Evolutionary conservation across 2,797 vertebrate species (phyloP).

Genomic region (Sebastolobus alascanus): DNA sequence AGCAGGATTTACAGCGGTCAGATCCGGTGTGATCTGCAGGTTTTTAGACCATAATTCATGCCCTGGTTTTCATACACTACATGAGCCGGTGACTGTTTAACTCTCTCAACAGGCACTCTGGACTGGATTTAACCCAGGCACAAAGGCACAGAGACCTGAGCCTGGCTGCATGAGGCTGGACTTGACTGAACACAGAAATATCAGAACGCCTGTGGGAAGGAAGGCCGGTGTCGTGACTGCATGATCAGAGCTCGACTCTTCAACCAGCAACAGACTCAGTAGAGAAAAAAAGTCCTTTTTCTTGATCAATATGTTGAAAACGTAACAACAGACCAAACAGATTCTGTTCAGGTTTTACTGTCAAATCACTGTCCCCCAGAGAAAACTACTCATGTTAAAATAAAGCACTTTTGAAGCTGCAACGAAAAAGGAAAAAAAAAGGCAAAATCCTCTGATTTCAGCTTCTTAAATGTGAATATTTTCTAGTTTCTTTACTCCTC

Average conservation of each 20-base stretch:
- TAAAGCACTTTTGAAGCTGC: not conserved
- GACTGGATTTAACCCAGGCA: conserved; percentile 64
- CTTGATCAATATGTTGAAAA: not conserved
- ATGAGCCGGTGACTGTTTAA: conserved; percentile 52
- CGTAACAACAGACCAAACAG: not conserved
- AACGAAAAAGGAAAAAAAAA: too few relatives aligned
- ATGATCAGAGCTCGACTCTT: conserved; percentile 29
- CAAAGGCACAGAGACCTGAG: conserved; percentile 37
- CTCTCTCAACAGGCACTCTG: conserved; percentile 44
- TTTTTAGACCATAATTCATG: conserved; percentile 50
- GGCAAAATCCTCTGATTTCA: too few relatives aligned
- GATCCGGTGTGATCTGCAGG: conserved; percentile 42
- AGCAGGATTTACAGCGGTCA: conserved; percentile 29
- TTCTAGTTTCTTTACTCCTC: too few relatives aligned
- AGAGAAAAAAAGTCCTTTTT: conserved; percentile 22
- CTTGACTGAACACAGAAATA: conserved; percentile 24
- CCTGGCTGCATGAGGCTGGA: conserved; percentile 49
- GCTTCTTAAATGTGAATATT: too few relatives aligned
- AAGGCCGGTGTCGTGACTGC: conserved; percentile 10
- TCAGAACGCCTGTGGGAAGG: conserved; percentile 22
- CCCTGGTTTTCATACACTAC: conserved; percentile 42
- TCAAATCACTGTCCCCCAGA: not conserved
- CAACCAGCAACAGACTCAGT: conserved; percentile 11
- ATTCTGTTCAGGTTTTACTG: conserved; percentile 10
- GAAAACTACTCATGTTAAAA: not conserved